Conservation (phyloP, 2,797 vertebrate species). For the Rhabdomys pumilio region DNA sequence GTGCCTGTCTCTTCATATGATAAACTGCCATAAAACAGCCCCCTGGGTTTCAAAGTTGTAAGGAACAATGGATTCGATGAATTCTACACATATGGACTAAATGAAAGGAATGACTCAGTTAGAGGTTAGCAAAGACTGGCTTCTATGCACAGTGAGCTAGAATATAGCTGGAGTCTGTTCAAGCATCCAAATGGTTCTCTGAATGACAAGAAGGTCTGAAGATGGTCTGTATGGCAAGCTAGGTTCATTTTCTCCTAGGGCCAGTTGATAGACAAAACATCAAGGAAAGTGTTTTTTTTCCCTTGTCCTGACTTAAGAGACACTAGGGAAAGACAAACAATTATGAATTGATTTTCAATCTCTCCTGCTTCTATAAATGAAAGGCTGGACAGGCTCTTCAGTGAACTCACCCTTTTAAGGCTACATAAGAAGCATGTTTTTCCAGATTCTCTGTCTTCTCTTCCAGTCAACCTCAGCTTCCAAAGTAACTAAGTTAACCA, state of each 20-base stretch:
- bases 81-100: neutral
- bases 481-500: neutral
- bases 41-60: neutral
- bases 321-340: neutral
- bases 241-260: neutral
- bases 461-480: neutral
- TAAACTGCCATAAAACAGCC: constrained; percentile 1
- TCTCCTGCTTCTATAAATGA: neutral
- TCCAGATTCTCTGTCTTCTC: neutral
- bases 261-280: neutral
- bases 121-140: neutral
- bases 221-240: neutral
- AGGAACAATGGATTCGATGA: neutral
- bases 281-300: neutral
- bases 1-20: neutral
- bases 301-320: neutral
- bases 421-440: neutral
- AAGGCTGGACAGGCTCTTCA: neutral
- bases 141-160: neutral
- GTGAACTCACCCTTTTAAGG: neutral
- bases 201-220: neutral
- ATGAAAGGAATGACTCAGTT: neutral
- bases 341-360: neutral
- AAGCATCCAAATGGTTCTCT: neutral
- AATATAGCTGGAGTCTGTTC: neutral